Conservation (phyloP, 1,140 invertebrate genomes). For the Drosophila watanabei region DNA sequence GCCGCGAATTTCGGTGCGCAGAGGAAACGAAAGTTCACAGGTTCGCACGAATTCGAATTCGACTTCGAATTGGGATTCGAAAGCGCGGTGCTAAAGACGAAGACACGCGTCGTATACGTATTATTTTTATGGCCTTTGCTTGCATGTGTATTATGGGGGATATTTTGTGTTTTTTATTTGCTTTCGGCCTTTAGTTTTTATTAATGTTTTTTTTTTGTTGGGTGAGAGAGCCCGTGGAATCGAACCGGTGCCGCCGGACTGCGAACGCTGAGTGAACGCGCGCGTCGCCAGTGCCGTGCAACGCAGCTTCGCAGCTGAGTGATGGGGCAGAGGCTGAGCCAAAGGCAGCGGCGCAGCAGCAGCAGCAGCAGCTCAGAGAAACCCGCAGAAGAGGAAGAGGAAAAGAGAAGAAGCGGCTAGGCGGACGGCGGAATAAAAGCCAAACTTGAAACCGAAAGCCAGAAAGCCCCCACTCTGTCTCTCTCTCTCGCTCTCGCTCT, state of each 20-base stretch:
- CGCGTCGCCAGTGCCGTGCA: constrained; percentile 70
- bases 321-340: constrained; percentile 14
- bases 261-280: constrained; percentile 83
- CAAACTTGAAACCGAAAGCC: constrained; percentile 79
- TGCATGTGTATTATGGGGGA: constrained; percentile 18
- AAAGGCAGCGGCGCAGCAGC: constrained; percentile 16
- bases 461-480: constrained; percentile 41
- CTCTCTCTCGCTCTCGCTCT: constrained; percentile 6
- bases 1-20: not conserved
- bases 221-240: constrained; percentile 62
- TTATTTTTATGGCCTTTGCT: constrained; percentile 36
- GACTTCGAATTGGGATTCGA: constrained; percentile 18
- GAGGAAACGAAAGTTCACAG: constrained; percentile 76
- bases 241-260: constrained; percentile 83
- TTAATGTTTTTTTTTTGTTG: constrained; percentile 8
- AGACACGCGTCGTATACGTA: constrained; percentile 73
- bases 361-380: constrained; percentile 13
- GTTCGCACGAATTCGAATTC: constrained; percentile 69
- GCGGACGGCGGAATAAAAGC: constrained; percentile 49
- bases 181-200: constrained; percentile 29
- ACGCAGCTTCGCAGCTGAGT: constrained; percentile 58
- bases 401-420: constrained; percentile 38
- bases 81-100: constrained; percentile 58
- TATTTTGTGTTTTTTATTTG: constrained; percentile 32
- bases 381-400: constrained; percentile 45